These are phyloP conservation scores for Strigamia transsilvanica DNA, from an alignment of 2,888 invertebrate species.

Conservation along the genomic window DNA sequence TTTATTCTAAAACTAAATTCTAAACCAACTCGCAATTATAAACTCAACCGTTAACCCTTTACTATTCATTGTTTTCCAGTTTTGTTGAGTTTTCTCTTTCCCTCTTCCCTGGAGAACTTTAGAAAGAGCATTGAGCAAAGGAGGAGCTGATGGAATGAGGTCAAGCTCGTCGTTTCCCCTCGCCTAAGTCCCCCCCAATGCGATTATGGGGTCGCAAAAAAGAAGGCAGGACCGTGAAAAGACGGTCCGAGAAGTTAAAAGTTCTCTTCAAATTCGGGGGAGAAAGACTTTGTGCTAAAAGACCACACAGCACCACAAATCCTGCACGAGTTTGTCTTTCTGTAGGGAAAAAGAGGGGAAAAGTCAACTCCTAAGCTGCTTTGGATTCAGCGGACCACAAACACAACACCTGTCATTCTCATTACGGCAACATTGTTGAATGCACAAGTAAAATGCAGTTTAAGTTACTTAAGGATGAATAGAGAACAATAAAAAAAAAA, in stretches of 20 bases:
- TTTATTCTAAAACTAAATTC: neutral
- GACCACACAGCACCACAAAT: conserved; percentile 45
- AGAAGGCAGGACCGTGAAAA: conserved; percentile 42
- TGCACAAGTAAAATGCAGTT: conserved; percentile 43
- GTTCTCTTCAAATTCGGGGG: conserved; percentile 44
- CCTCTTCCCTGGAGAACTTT: neutral
- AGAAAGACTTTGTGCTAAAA: conserved; percentile 37
- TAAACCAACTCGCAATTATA: neutral
- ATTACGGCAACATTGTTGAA: conserved; percentile 33
- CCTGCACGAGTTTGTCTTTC: conserved; percentile 44
- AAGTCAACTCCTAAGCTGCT: conserved; percentile 38
- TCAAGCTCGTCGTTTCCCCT: conserved; percentile 32
- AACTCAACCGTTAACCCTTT: neutral
- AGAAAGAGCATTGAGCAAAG: neutral
- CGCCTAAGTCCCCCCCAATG: conserved; percentile 26
- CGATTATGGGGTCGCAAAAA: conserved; percentile 35
- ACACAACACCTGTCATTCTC: conserved; percentile 48
- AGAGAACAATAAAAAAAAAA: conserved; percentile 11
- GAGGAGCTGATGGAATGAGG: conserved; percentile 37
- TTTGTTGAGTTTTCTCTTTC: neutral
- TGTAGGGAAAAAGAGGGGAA: conserved; percentile 20
- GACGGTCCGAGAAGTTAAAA: conserved; percentile 48
- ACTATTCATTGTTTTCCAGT: neutral
- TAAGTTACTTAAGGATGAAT: conserved; percentile 45
- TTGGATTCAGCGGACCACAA: conserved; percentile 44